Evolutionary conservation across 2,797 vertebrate genomes (phyloP).

Genomic region (Pogonophryne albipinna): DNA sequence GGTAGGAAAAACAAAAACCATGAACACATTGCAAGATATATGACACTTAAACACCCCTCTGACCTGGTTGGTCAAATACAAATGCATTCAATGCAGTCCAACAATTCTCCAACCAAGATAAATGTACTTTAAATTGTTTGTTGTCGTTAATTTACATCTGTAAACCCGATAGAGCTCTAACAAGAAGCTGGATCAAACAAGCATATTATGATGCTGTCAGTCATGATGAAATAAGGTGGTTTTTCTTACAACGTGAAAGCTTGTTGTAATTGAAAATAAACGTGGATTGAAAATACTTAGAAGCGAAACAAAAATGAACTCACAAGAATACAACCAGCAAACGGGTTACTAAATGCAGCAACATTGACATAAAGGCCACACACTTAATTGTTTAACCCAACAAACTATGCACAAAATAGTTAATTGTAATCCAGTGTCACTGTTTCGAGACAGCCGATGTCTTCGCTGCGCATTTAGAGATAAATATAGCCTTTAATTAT

Average conservation of each 20-base stretch:
- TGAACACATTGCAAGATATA: neutral
- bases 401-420: too few relatives aligned
- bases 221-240: neutral
- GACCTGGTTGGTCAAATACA: neutral
- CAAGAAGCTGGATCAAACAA: neutral
- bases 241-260: neutral
- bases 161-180: neutral
- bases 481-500: fast-evolving
- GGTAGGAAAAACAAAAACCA: neutral
- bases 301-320: neutral
- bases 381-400: neutral
- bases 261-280: neutral
- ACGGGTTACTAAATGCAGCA: neutral
- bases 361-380: neutral
- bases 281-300: neutral
- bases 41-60: neutral
- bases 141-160: neutral
- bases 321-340: fast-evolving
- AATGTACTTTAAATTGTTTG: neutral
- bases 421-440: neutral
- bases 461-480: fast-evolving
- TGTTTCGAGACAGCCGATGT: neutral
- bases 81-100: fast-evolving
- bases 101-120: neutral
- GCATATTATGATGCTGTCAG: neutral